A percentile compares a stretch with the other conserved stretches of the same genome.
Evolutionary conservation across 2,113 vertebrate genomes (phyloP).

Genomic region (Limanda limanda): DNA sequence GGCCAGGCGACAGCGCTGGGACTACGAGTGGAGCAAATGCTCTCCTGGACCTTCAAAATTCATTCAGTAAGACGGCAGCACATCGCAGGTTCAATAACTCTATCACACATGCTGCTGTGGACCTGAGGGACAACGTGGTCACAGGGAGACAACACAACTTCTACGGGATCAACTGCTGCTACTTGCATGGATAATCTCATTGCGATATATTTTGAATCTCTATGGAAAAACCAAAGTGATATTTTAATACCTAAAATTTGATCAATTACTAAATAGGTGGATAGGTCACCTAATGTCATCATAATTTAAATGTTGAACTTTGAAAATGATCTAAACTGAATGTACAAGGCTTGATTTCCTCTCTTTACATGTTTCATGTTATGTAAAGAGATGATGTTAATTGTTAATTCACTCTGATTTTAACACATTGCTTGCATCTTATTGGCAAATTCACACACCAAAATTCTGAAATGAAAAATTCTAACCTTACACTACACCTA

Average conservation of each 20-base stretch:
- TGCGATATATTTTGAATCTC: too few relatives aligned
- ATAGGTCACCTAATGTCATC: background rate
- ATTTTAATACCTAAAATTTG: too few relatives aligned
- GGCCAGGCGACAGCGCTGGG: background rate
- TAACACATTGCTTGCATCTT: too few relatives aligned
- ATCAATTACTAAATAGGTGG: background rate
- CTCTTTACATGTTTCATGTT: too few relatives aligned
- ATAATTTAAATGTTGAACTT: too few relatives aligned
- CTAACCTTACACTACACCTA: too few relatives aligned
- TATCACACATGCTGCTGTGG: constrained; percentile 64
- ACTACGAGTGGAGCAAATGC: background rate
- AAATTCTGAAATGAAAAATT: background rate
- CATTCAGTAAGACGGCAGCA: constrained; percentile 81
- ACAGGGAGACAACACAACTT: constrained; percentile 82
- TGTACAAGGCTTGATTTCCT: too few relatives aligned
- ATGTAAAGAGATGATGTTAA: too few relatives aligned
- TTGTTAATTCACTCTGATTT: too few relatives aligned
- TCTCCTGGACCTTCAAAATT: constrained; percentile 80
- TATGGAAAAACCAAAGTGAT: background rate
- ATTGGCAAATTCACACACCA: too few relatives aligned
- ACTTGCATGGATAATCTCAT: constrained; percentile 76
- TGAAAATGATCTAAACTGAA: too few relatives aligned
- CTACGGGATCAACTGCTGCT: constrained; percentile 82
- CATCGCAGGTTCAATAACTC: constrained; percentile 75
- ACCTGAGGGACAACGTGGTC: constrained; percentile 81